Evolutionary conservation across 2,797 vertebrate species (phyloP).

Genomic region (Columba guinea): DNA sequence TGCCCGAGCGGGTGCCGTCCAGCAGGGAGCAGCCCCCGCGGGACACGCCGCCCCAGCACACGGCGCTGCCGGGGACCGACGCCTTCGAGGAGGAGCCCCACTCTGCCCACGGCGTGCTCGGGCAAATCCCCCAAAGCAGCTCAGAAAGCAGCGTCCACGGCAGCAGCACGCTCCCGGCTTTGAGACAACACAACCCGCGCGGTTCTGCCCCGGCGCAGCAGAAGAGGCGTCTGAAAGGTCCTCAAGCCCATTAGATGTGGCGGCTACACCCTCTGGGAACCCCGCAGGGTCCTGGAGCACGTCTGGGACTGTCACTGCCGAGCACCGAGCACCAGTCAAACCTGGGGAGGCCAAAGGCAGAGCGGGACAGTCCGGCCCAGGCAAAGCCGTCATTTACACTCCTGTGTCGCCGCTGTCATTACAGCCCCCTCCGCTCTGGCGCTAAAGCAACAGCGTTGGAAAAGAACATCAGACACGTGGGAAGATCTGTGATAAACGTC

Average conservation of each 20-base stretch:
- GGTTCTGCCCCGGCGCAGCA: not conserved
- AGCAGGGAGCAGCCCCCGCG: not conserved
- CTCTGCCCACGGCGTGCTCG: no score
- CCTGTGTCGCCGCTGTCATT: not conserved
- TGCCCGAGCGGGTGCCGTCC: not conserved
- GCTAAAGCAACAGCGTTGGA: not conserved
- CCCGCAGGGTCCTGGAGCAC: not conserved
- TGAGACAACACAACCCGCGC: not conserved
- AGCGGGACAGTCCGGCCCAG: not conserved
- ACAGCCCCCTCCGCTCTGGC: rapidly evolving
- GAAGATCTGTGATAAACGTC: not conserved
- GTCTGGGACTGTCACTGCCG: not conserved
- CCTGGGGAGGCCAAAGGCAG: not conserved
- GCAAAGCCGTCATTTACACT: not conserved
- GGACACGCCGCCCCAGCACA: not conserved
- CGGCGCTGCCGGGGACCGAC: rapidly evolving
- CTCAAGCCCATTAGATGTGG: not conserved
- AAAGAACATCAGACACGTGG: not conserved
- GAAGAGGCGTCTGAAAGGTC: not conserved
- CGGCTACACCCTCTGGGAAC: not conserved
- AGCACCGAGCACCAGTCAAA: not conserved
- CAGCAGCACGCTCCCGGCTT: not conserved
- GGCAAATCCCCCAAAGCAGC: not conserved
- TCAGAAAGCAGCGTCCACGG: not conserved
- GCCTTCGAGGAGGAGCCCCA: not conserved